Evolutionary conservation across 2,888 invertebrate species (phyloP).

Genomic region (Deroplatys truncata): DNA sequence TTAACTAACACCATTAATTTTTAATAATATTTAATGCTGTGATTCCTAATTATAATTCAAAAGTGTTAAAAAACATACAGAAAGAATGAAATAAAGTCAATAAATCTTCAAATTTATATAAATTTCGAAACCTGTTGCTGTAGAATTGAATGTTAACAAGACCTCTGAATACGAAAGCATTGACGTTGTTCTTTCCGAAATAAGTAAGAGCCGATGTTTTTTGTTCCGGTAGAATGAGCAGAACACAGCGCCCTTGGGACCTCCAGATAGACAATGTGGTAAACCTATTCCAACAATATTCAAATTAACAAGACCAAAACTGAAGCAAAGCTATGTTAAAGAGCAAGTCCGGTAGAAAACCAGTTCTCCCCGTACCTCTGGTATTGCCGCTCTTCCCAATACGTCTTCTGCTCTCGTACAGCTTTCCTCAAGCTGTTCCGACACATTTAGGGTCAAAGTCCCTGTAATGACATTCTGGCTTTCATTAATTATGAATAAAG

Average conservation of each 20-base stretch:
- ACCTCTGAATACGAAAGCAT: no score
- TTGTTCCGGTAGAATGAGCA: neutral
- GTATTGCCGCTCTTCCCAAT: neutral
- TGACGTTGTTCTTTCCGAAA: neutral
- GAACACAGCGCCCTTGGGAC: neutral
- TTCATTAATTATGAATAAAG: no score
- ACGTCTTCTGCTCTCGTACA: neutral
- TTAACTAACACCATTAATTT: no score
- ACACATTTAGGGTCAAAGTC: neutral
- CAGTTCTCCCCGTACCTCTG: neutral
- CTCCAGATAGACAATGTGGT: neutral
- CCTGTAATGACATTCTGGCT: no score
- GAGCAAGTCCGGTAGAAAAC: neutral
- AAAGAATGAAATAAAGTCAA: no score
- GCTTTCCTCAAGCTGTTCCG: neutral
- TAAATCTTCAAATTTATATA: no score
- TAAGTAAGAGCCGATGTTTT: neutral
- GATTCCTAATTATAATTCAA: no score
- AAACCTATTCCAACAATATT: conserved; percentile 17
- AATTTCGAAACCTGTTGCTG: no score
- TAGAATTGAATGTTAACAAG: neutral
- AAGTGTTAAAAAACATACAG: no score
- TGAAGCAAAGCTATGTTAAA: conserved; percentile 8
- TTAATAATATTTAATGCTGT: no score
- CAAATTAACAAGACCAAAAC: conserved; percentile 12